Evolutionary conservation across 2,797 vertebrate genomes (phyloP), one percentile per base, ranked within the genome.

Genomic region (Gymnopithys bicolor): DNA sequence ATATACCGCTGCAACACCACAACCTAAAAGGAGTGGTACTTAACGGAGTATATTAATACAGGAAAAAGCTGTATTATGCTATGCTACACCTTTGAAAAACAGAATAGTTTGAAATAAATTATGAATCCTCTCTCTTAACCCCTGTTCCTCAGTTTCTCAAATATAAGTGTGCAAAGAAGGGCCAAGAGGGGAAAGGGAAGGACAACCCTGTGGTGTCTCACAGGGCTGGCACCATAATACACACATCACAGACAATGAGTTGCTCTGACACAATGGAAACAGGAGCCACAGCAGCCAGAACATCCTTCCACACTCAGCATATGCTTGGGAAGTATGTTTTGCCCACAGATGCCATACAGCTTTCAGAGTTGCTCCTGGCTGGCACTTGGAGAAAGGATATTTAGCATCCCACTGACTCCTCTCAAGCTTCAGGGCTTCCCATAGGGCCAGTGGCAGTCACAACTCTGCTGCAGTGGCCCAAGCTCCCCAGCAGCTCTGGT

Each of bases 321-420:
- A 21, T 2, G 37, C 35, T 53, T 68, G 63, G 45, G 56, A 48
- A 59, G 56, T 4, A 4, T 27, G 22, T 41, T 82, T 77, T 53
- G 58, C 56, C 22, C 62, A 86, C 19, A 46, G 64, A 82, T 13
- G 37, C 58, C 41, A 60, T 3, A 27, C 4, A 48, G 35, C 46
- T 33, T 81, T 66, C 69, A 83, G 49, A 94, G 22, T 12, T 1
- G 4, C 24, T 70, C 11, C 23, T 11, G 2, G 22, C 24, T 11
- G 2, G 22, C 27, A 53, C n/a, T 25, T 4, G 1, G 15, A 69
- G 14, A 60, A 27, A 22, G n/a, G 23, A 87, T 25, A 33, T 19
- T n/a, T 0, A 0, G 28, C 46, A 87, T 43, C 60, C 33, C 39
- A 46, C 11, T 0, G 0, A 60, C 33, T 11, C 18, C 19, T 37